Percentiles rank a stretch among this genome's conserved stretches.
Evolutionary conservation across 2,888 invertebrate species (phyloP).

Genomic region (Athetis lepigone): DNA sequence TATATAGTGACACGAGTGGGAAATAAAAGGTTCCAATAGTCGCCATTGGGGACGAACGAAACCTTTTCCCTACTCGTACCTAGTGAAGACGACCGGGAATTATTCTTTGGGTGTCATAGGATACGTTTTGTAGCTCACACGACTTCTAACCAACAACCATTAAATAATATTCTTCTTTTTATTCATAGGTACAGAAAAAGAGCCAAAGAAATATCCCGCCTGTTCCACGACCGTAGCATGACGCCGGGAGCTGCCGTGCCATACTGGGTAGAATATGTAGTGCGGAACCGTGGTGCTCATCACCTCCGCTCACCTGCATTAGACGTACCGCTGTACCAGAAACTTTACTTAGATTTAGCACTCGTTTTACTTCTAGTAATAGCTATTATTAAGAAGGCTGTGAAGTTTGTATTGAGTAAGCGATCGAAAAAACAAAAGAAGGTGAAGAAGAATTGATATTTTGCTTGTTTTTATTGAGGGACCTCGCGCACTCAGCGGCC

Average conservation of each 20-base stretch:
- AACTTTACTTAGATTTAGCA: conserved; percentile 76
- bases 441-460: conserved; percentile 37
- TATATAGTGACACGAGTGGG: too few species aligned
- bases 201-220: conserved; percentile 71
- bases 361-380: conserved; percentile 54
- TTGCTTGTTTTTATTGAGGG: too few species aligned
- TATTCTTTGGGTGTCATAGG: not conserved
- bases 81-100: too few species aligned
- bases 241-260: conserved; percentile 91
- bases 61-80: too few species aligned
- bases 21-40: too few species aligned
- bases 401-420: conserved; percentile 26
- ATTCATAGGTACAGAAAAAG: conserved; percentile 70
- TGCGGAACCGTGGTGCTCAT: conserved; percentile 89
- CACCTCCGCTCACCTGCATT: conserved; percentile 82
- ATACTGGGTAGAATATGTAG: conserved; percentile 93
- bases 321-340: conserved; percentile 74
- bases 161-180: conserved; percentile 42
- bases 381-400: conserved; percentile 5
- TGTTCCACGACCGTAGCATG: conserved; percentile 86
- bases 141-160: too few species aligned
- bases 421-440: conserved; percentile 22
- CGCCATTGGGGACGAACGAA: too few species aligned
- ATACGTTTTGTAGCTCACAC: not conserved
- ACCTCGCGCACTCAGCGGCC: too few species aligned